Evolutionary conservation across 2,888 invertebrate species (phyloP).

Genomic region (Epirrhoe tristata): DNA sequence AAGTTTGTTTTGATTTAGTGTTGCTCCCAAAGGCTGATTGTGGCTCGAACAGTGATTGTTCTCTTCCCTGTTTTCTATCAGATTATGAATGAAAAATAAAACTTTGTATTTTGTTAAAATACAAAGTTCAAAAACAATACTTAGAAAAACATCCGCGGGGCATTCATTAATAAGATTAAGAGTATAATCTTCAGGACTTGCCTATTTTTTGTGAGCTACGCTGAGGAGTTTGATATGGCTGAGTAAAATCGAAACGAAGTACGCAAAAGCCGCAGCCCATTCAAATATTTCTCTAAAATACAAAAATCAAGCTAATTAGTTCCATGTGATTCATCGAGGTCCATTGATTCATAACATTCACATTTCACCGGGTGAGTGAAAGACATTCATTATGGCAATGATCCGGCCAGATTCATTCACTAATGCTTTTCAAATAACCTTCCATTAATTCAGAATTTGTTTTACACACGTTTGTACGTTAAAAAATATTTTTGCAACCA

Average conservation of each 20-base stretch:
- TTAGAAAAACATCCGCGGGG: not conserved
- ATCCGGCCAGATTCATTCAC: conserved; percentile 69
- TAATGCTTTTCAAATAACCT: conserved; percentile 80
- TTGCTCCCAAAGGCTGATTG: conserved; percentile 67
- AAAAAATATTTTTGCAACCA: not conserved
- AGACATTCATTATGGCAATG: conserved; percentile 72
- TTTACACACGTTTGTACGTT: conserved; percentile 46
- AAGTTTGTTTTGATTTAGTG: conserved; percentile 84
- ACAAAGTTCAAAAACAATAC: not conserved
- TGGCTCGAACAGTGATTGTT: conserved; percentile 65
- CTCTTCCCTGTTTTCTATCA: conserved; percentile 70
- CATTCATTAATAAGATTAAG: too few species aligned
- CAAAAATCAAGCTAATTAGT: conserved; percentile 20
- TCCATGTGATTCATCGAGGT: conserved; percentile 21
- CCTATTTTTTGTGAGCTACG: too few species aligned
- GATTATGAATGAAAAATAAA: conserved; percentile 60
- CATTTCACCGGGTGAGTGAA: conserved; percentile 57
- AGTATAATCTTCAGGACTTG: too few species aligned
- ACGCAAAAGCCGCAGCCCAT: not conserved
- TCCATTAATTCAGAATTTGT: conserved; percentile 67
- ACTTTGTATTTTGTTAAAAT: not conserved
- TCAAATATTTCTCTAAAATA: not conserved
- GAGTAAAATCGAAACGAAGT: not conserved
- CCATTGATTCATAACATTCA: conserved; percentile 59
- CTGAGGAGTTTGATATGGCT: not conserved